Base-by-base conservation (phyloP, 2,888 invertebrate genomes). In the Pandemis heparana region DNA sequence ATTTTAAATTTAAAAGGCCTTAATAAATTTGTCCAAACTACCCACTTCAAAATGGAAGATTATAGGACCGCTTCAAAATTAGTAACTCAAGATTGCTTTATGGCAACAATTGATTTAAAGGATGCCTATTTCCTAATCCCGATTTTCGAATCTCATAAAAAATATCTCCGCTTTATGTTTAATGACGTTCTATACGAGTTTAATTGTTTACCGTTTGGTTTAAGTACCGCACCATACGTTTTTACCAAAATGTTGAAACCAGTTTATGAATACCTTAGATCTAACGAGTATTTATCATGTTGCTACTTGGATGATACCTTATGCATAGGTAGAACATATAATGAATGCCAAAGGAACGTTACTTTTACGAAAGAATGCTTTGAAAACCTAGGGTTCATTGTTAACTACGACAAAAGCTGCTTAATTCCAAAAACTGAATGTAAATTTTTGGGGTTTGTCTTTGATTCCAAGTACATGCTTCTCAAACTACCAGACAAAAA, bases 21-120 rank as follows among this genome's bases (percentile, higher is more conserved):
- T 46, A 46, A 46, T 12, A 46, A 46, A 46, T 46, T 46, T 14
- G 12, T 46, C 14, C 12, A 46, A 46, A 46, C 46, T 46, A 46
- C 32, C 9, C 78, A 78, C 71, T 79, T 79, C 59, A 77, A 78
- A 71, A 75, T 78, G 67, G 77, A 79, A 39, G 79, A 79, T 64
- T 75, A 70, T 41, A 48, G 78, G 0, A 78, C 77, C 1, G 77
- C 76, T 9, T 60, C 56, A 18, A 77, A 75, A 62, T n/a, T 78
- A 18, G 56, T 74, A 4, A 41, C 51, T 0, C 53, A 71, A 63
- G 53, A 72, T 41, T 66, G 71, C 56, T 77, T 38, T 48, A 74
- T 77, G 75, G 72, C 72, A 0, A 56, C 73, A 0, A 70, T 79
- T 14, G 77, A 76, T 59, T 39, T 75, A 46, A 77, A 75, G 60